phyloP scores from a whole-genome alignment of 1,140 invertebrate genomes.

The Gonioctena quinquepunctata region DNA sequence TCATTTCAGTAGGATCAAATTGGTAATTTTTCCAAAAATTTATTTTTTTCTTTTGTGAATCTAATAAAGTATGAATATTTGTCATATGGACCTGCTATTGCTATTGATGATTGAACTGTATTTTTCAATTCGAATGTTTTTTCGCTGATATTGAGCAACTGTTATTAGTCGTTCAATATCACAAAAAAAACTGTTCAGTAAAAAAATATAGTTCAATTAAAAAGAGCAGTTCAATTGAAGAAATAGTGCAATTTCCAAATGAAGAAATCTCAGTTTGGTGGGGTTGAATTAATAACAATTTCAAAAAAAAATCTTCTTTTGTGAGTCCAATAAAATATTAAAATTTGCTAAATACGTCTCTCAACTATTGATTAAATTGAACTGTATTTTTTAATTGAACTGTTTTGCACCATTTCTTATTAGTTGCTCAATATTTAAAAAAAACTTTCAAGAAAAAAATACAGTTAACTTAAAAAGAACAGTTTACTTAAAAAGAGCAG shows the following conservation, averaged over 20 bases:
- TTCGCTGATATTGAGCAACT: not conserved
- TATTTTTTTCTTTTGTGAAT: no score
- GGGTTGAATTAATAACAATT: not conserved
- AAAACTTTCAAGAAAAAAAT: not conserved
- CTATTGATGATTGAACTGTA: not conserved
- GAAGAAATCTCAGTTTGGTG: not conserved
- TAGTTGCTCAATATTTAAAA: not conserved
- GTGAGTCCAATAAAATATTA: no score
- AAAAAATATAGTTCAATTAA: not conserved
- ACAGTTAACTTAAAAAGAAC: no score
- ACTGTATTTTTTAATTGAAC: not conserved
- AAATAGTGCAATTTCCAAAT: not conserved
- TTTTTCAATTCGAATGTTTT: no score
- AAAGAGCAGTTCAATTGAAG: not conserved
- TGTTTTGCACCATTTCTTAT: not conserved
- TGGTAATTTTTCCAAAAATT: no score
- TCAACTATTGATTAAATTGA: not conserved
- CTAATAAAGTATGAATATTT: no score
- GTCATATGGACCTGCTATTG: not conserved
- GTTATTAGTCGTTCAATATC: not conserved
- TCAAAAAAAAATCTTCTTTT: no score
- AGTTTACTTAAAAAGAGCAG: no score
- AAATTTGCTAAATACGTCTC: no score
- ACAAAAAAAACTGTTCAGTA: not conserved
- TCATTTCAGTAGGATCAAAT: not conserved